phyloP scores from a whole-genome alignment of 53 echinoderm and acorn worm genomes.

The Echinarachnius parma region DNA sequence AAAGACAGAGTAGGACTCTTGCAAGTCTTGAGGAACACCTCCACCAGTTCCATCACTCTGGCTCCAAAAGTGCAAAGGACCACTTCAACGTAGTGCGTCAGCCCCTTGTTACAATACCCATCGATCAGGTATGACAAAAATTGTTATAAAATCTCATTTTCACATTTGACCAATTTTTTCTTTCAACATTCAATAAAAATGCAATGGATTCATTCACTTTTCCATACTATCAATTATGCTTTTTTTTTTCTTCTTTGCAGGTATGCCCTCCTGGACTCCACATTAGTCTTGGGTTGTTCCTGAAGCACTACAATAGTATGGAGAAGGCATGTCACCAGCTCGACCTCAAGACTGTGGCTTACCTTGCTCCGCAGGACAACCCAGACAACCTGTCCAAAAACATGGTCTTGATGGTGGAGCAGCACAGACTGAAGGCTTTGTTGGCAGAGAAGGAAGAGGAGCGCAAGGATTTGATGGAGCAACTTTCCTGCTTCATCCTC shows the following conservation, averaged over 20 bases:
- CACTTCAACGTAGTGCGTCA: conserved; percentile 4
- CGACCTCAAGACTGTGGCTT: conserved; percentile 1
- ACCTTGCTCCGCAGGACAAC: neutral
- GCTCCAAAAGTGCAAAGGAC: neutral
- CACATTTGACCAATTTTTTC: neutral
- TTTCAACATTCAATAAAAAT: conserved; percentile 13
- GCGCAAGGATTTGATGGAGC: conserved; percentile 16
- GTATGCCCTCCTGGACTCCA: conserved; percentile 34
- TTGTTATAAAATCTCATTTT: neutral
- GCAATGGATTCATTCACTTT: conserved; percentile 6
- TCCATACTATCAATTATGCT: no score
- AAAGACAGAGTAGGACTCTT: neutral
- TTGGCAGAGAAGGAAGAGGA: neutral
- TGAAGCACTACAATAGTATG: conserved; percentile 10
- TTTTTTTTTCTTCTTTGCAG: conserved; percentile 16
- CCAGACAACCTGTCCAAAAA: neutral
- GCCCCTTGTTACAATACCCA: conserved; percentile 1
- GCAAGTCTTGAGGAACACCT: neutral
- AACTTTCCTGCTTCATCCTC: conserved; percentile 12
- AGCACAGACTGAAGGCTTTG: neutral
- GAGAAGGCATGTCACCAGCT: conserved; percentile 23
- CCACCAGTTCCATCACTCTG: neutral
- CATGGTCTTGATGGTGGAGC: neutral
- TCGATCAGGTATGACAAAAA: conserved; percentile 5
- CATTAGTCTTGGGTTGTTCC: conserved; percentile 20